Evolutionary conservation across 2,113 vertebrate genomes (phyloP), one percentile per base, ranked within the genome.

Genomic region (Chlorocebus sabaeus): DNA sequence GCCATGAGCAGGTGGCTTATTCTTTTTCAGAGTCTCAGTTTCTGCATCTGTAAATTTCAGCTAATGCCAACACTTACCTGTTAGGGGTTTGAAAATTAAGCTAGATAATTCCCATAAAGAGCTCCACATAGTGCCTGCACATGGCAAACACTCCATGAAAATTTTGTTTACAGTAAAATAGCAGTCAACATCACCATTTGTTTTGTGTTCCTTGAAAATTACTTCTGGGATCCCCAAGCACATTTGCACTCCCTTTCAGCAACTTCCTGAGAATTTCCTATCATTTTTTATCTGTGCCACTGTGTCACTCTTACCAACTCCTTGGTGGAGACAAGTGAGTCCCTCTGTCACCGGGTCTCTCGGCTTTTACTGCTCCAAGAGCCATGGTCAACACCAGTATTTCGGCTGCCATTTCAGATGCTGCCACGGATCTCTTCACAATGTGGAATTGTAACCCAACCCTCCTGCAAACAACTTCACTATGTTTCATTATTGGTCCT

Each of bases 401-500:
- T 90, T 59, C 61, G 75, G 43, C 17, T 48, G 3, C 9, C 78
- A 52, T 35, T 75, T 38, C 8, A 89, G n/a, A 97, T 79, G 14
- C n/a, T 93, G 35, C 61, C 32, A 55, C 12, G 22, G 79, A 52
- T 79, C 59, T 48, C 43, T 84, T 90, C 22, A 0, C 64, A 52
- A 68, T 38, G 38, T 80, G 83, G 35, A 81, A n/a, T 35, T 96
- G 40, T 48, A 92, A 93, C 32, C 78, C 68, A 93, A 30, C 14
- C 59, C 43, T 79, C 38, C 85, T 23, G 1, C 43, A 88, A 80
- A 95, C 1, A n/a, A 91, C 89, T 91, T 96, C 93, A 96, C 72
- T 93, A 70, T 40, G 76, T 96, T 95, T 96, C 61, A 75, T 97
- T 97, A 98, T 50, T 88, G 90, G 80, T 96, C 68, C 67, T 94